These are phyloP conservation scores for Listronotus oregonensis DNA, from an alignment of 1,140 invertebrate genomes.

Conservation along the genomic window DNA sequence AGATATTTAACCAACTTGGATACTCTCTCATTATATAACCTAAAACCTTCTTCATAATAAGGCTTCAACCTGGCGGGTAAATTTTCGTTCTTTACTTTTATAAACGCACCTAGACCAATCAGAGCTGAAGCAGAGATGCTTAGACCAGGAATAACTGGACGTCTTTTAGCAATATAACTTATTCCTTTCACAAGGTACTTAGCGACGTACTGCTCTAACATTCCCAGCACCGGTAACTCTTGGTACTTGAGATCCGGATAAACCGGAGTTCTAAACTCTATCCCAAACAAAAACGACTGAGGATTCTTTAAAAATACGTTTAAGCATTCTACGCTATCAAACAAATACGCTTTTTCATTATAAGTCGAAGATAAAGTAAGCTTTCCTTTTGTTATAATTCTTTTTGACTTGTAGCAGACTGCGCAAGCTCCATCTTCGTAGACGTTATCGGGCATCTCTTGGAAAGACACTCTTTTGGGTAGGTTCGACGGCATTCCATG, in stretches of 20 bases:
- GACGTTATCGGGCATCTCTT: constrained; percentile 51
- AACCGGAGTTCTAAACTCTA: constrained; percentile 54
- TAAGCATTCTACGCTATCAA: constrained; percentile 59
- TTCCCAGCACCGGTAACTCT: constrained; percentile 60
- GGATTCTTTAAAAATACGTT: constrained; percentile 59
- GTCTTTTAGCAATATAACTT: constrained; percentile 55
- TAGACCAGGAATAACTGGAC: constrained; percentile 64
- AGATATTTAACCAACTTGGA: constrained; percentile 55
- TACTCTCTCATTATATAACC: constrained; percentile 54
- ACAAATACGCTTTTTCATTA: constrained; percentile 59
- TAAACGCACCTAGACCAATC: constrained; percentile 60
- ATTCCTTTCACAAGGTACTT: constrained; percentile 59
- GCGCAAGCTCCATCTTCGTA: constrained; percentile 62
- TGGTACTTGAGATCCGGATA: constrained; percentile 56
- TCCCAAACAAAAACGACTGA: constrained; percentile 52
- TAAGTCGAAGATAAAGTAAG: constrained; percentile 55
- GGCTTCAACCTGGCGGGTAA: constrained; percentile 40
- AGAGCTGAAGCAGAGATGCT: constrained; percentile 57
- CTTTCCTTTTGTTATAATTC: constrained; percentile 56
- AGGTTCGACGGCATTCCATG: constrained; percentile 58
- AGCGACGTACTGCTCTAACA: constrained; percentile 63
- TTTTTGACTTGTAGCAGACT: constrained; percentile 62
- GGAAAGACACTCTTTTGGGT: constrained; percentile 55
- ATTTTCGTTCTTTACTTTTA: constrained; percentile 60
- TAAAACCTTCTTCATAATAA: constrained; percentile 54